phyloP scores from a whole-genome alignment of 2,888 invertebrate genomes.

The Ischnus inquisitorius region DNA sequence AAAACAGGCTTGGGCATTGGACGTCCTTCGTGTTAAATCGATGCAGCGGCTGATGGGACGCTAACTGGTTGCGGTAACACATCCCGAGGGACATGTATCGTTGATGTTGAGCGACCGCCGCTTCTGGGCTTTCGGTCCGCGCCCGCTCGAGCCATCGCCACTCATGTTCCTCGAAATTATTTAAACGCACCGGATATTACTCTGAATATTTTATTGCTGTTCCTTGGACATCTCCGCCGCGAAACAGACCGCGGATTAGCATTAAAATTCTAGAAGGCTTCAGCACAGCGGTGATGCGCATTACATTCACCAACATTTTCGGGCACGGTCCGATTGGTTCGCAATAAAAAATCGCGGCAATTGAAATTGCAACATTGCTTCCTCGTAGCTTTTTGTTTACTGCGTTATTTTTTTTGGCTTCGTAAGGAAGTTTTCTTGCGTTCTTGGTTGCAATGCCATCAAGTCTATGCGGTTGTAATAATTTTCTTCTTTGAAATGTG shows the following conservation, averaged over 20 bases:
- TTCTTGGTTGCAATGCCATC: no score
- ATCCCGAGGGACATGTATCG: slow-evolving; percentile 36
- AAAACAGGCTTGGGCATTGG: slow-evolving; percentile 15
- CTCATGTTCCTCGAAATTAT: slow-evolving; percentile 16
- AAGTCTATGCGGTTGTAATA: no score
- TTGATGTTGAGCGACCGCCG: slow-evolving; percentile 10
- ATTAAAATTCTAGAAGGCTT: background rate
- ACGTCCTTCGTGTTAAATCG: slow-evolving; percentile 1
- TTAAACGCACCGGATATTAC: slow-evolving; percentile 13
- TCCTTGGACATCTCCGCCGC: background rate
- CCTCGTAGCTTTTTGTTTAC: no score
- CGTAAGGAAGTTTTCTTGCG: no score
- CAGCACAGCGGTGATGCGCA: no score
- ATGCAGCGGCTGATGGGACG: background rate
- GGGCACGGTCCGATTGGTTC: no score
- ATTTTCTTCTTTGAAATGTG: no score
- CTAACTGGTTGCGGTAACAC: slow-evolving; percentile 29
- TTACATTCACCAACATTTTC: no score
- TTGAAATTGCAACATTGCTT: no score
- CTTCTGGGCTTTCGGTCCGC: background rate
- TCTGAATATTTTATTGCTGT: background rate
- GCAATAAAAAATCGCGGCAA: no score
- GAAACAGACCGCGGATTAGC: background rate
- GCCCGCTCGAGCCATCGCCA: background rate
- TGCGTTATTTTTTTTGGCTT: no score